Percentiles rank a stretch among this genome's conserved stretches.
Conservation (phyloP, 2,888 invertebrate species). For the Saturnia pavonia region DNA sequence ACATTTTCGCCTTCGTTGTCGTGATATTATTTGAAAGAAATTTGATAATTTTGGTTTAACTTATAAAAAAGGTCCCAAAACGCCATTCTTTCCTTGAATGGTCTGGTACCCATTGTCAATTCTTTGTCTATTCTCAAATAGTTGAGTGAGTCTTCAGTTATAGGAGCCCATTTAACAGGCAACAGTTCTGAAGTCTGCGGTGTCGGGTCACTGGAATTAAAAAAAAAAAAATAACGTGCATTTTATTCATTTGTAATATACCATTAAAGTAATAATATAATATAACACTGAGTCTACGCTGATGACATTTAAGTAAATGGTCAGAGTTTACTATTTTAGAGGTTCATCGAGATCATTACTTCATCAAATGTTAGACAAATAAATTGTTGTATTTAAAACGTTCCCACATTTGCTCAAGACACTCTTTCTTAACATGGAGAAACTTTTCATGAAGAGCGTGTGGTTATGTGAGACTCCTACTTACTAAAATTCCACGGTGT, state of each 20-base stretch:
- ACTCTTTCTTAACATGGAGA: no score
- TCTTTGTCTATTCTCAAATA: slow-evolving; percentile 43
- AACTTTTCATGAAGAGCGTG: no score
- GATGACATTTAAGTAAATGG: no score
- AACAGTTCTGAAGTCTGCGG: slow-evolving; percentile 44
- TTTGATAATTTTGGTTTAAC: slow-evolving; percentile 33
- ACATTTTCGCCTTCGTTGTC: background rate
- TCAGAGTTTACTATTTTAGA: no score
- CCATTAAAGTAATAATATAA: no score
- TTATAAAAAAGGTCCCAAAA: slow-evolving; percentile 53
- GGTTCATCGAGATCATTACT: no score
- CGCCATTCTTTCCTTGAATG: slow-evolving; percentile 45
- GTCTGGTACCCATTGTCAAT: slow-evolving; percentile 37
- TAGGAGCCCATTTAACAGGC: slow-evolving; percentile 48
- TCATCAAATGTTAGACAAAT: no score
- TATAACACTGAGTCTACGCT: no score
- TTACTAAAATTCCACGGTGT: no score
- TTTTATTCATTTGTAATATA: background rate
- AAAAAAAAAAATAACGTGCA: background rate
- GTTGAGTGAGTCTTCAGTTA: slow-evolving; percentile 31
- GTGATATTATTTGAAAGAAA: slow-evolving; percentile 22
- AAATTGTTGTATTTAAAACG: no score
- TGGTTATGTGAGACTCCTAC: no score
- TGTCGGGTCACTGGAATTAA: slow-evolving; percentile 56
- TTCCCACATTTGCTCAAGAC: no score